These are phyloP conservation scores for Callipepla squamata DNA, from an alignment of 2,113 vertebrate species.

Conservation along the genomic window DNA sequence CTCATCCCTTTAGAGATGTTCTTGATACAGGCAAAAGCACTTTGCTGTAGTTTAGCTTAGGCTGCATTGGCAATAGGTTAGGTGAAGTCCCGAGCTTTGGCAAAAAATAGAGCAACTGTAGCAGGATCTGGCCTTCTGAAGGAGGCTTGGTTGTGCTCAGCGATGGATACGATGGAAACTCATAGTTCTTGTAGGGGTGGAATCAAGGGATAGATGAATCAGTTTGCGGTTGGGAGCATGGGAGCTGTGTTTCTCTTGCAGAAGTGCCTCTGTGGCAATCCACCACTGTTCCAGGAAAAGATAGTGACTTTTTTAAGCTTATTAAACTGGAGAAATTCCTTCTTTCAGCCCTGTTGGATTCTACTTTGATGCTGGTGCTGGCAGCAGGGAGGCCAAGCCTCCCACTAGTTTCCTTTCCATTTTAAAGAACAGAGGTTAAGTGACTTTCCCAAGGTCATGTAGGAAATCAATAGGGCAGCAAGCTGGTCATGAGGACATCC, in stretches of 20 bases:
- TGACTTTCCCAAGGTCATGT: slow-evolving; percentile 13
- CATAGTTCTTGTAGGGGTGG: accelerated
- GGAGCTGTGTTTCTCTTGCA: not conserved
- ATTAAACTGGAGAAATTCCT: not conserved
- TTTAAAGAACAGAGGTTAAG: not conserved
- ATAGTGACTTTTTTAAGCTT: not conserved
- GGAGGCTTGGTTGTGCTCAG: not conserved
- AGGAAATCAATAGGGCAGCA: slow-evolving; percentile 24
- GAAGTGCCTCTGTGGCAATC: not conserved
- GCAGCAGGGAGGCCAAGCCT: not conserved
- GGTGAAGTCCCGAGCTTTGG: not conserved
- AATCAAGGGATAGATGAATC: not conserved
- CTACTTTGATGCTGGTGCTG: not conserved
- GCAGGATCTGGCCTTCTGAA: not conserved
- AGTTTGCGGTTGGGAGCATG: not conserved
- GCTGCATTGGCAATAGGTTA: accelerated
- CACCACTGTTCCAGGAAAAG: not conserved
- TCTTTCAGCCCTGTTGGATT: not conserved
- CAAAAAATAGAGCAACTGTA: not conserved
- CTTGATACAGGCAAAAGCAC: not conserved
- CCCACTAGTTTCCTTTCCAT: not conserved
- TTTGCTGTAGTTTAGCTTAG: not conserved
- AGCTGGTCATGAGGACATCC: slow-evolving; percentile 19
- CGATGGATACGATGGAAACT: not conserved
- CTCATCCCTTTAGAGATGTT: not conserved